phyloP scores from a whole-genome alignment of 2,888 invertebrate genomes.

The Aleiodes alternator region DNA sequence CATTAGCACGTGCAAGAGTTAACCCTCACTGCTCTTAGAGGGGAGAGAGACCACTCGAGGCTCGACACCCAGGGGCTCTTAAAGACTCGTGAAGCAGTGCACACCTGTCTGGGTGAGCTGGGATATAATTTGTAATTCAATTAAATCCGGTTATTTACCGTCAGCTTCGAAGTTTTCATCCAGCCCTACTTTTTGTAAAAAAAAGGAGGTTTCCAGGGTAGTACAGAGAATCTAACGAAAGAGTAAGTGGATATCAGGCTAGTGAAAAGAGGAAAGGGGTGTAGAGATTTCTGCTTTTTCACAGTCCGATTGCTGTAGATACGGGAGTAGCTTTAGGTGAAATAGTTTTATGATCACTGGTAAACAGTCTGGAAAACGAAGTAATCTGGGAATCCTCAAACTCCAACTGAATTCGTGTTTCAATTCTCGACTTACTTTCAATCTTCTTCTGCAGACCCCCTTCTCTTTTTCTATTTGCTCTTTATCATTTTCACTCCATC shows the following conservation, averaged over 20 bases:
- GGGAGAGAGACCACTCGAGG: constrained; percentile 6
- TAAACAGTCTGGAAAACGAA: constrained; percentile 57
- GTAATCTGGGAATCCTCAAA: constrained; percentile 51
- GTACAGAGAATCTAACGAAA: constrained; percentile 19
- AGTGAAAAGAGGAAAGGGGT: constrained; percentile 30
- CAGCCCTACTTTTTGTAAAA: not conserved
- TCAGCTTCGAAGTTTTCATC: constrained; percentile 44
- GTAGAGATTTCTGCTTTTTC: constrained; percentile 37
- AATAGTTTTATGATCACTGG: constrained; percentile 60
- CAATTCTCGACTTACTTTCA: constrained; percentile 14
- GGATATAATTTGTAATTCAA: constrained; percentile 63
- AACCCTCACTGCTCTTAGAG: constrained; percentile 7
- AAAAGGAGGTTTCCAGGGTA: constrained; percentile 24
- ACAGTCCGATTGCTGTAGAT: constrained; percentile 18
- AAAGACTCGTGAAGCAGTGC: constrained; percentile 45
- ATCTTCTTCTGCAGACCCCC: not conserved
- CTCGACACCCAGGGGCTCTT: constrained; percentile 35
- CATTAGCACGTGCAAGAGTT: constrained; percentile 22
- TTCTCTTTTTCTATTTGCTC: not conserved
- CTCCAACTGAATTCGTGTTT: constrained; percentile 8
- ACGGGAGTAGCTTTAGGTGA: constrained; percentile 48
- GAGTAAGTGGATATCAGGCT: not conserved
- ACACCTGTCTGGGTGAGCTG: constrained; percentile 41
- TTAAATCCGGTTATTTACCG: constrained; percentile 64
- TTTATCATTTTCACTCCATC: not conserved